Conservation (phyloP, 2,888 invertebrate species). For the Athalia circularis region DNA sequence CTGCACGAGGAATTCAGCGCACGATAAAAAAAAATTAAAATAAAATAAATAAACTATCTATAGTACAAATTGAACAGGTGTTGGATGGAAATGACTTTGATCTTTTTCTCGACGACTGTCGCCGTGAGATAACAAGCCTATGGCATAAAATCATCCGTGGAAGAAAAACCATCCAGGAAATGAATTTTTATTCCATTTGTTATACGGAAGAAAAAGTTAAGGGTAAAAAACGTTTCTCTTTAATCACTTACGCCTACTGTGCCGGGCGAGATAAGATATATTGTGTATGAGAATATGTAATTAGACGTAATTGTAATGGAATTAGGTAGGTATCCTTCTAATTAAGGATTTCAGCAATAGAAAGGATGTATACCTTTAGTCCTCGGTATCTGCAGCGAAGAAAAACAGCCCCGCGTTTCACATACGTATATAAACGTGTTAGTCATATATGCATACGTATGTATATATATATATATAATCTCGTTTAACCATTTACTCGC, state of each 20-base stretch:
- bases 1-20: no score
- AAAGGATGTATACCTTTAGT: conserved; percentile 3
- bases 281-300: neutral
- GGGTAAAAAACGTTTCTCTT: no score
- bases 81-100: conserved; percentile 6
- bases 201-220: no score
- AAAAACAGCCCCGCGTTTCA: neutral
- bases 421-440: no score
- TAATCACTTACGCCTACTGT: no score
- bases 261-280: neutral
- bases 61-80: conserved; percentile 5
- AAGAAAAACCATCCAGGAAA: neutral
- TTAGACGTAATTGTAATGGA: conserved; percentile 6
- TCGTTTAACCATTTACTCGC: conserved; percentile 11
- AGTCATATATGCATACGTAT: no score
- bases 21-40: no score
- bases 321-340: conserved; percentile 14
- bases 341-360: neutral
- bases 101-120: conserved; percentile 4
- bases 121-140: neutral
- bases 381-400: neutral
- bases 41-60: no score
- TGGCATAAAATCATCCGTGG: neutral
- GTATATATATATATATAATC: neutral
- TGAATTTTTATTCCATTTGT: neutral